A percentile compares a stretch with the other conserved stretches of the same genome.
phyloP scores from a whole-genome alignment of 2,888 invertebrate species.

The Hirtodrosophila histrioides region DNA sequence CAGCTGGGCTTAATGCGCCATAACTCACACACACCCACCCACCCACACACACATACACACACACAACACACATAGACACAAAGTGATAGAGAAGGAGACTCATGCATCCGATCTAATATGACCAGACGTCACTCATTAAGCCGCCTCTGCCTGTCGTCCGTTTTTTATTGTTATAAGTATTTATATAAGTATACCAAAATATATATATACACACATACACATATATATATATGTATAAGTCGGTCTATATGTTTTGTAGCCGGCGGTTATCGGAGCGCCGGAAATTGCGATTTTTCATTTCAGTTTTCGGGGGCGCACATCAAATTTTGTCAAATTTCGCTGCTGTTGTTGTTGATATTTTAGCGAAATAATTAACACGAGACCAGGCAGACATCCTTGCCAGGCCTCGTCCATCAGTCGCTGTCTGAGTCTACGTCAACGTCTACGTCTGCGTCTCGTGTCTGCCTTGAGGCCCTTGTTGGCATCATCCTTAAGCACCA shows the following conservation, averaged over 20 bases:
- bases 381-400: slow-evolving; percentile 29
- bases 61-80: slow-evolving; percentile 12
- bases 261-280: slow-evolving; percentile 69
- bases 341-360: slow-evolving; percentile 57
- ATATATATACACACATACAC: slow-evolving; percentile 10
- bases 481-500: too few species aligned
- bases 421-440: slow-evolving; percentile 1
- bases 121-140: slow-evolving; percentile 78
- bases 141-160: slow-evolving; percentile 58
- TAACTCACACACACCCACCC: slow-evolving; percentile 57
- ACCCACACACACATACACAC: slow-evolving; percentile 47
- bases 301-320: slow-evolving; percentile 65
- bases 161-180: slow-evolving; percentile 46
- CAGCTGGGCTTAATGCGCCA: slow-evolving; percentile 65
- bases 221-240: slow-evolving; percentile 29
- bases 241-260: slow-evolving; percentile 48
- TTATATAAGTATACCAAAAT: slow-evolving; percentile 23
- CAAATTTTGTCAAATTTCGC: slow-evolving; percentile 74
- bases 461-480: slow-evolving; percentile 44
- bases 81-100: slow-evolving; percentile 4
- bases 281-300: slow-evolving; percentile 78
- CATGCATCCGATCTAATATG: slow-evolving; percentile 69
- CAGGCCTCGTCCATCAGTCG: slow-evolving; percentile 22
- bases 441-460: slow-evolving; percentile 21
- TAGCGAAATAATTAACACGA: slow-evolving; percentile 76